Conservation (phyloP, 2,888 invertebrate genomes). For the Leptopilina drosophilae region DNA sequence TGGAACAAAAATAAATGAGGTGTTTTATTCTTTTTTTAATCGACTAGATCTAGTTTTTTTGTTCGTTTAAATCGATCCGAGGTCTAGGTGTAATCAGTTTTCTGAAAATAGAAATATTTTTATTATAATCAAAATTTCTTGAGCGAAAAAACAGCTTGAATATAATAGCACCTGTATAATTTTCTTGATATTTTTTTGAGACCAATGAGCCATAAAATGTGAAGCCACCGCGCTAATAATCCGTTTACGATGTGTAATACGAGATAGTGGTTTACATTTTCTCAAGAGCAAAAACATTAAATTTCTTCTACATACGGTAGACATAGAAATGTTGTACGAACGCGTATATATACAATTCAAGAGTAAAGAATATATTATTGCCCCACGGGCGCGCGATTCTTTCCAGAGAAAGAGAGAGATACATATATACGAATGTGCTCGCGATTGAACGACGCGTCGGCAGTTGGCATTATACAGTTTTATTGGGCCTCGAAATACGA, state of each 20-base stretch:
- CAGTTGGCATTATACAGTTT: conserved; percentile 54
- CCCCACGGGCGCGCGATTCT: conserved; percentile 58
- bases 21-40: too few relatives aligned
- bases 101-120: too few relatives aligned
- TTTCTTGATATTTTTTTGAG: neutral
- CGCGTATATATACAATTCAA: neutral
- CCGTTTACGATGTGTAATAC: neutral
- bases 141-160: too few relatives aligned
- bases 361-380: conserved; percentile 43
- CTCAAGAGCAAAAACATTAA: conserved; percentile 18
- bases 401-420: conserved; percentile 33
- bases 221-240: conserved; percentile 11
- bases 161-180: too few relatives aligned
- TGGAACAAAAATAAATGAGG: too few relatives aligned
- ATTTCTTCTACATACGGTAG: conserved; percentile 7
- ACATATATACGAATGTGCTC: conserved; percentile 42
- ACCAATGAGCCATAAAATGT: neutral
- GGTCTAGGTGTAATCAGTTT: too few relatives aligned
- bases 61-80: too few relatives aligned
- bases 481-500: conserved; percentile 60
- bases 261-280: neutral
- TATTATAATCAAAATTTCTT: too few relatives aligned
- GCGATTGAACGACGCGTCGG: conserved; percentile 53
- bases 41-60: too few relatives aligned
- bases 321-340: conserved; percentile 17